phyloP scores from a whole-genome alignment of 2,113 vertebrate species.

The Erinaceus europaeus region DNA sequence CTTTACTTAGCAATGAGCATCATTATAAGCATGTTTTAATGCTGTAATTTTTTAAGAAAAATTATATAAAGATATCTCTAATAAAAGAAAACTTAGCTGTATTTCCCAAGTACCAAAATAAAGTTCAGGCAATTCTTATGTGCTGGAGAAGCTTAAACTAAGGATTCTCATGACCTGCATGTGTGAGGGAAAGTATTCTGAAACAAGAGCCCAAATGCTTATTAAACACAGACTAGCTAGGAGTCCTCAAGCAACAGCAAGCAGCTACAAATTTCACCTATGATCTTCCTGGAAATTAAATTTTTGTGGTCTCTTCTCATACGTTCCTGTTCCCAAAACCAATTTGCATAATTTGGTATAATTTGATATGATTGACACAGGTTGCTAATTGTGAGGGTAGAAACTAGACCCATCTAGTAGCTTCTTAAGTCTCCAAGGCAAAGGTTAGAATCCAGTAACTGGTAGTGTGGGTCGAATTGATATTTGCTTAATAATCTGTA shows the following conservation, averaged over 20 bases:
- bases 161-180: neutral
- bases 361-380: constrained; percentile 76
- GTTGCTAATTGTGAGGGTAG: constrained; percentile 72
- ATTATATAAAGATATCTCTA: neutral
- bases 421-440: constrained; percentile 73
- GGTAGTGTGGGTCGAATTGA: constrained; percentile 81
- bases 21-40: neutral
- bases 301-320: constrained; percentile 73
- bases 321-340: constrained; percentile 64
- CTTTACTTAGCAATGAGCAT: neutral
- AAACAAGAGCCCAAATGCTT: neutral
- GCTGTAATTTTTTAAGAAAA: neutral
- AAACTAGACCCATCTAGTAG: constrained; percentile 70
- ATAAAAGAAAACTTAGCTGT: neutral
- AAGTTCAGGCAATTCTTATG: neutral
- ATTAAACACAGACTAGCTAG: neutral
- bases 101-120: neutral
- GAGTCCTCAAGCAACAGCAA: constrained; percentile 10
- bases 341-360: constrained; percentile 78
- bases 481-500: constrained; percentile 87
- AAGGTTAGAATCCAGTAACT: constrained; percentile 79
- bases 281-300: constrained; percentile 63
- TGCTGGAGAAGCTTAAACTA: neutral
- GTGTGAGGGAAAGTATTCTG: neutral
- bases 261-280: constrained; percentile 72